Conservation (phyloP, 2,797 vertebrate species). For the Hybognathus amarus region DNA sequence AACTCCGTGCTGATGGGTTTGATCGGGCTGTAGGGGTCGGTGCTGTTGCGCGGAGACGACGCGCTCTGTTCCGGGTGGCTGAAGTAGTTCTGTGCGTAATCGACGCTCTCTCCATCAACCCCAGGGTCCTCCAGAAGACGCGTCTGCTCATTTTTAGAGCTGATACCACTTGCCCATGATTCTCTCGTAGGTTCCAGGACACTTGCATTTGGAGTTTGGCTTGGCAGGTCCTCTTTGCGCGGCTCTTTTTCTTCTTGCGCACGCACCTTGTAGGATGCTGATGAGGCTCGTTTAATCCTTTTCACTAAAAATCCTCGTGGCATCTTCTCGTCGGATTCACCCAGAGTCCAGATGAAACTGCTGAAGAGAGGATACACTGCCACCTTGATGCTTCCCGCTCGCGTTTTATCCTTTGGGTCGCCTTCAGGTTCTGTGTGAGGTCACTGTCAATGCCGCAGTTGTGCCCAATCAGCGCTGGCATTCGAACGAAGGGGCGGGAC, state of each 20-base stretch:
- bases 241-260: conserved; percentile 51
- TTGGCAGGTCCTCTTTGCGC: conserved; percentile 10
- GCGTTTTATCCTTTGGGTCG: conserved; percentile 62
- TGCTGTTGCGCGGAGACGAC: conserved; percentile 57
- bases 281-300: conserved; percentile 82
- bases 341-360: conserved; percentile 31
- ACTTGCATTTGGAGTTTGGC: conserved; percentile 46
- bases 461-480: conserved; percentile 62
- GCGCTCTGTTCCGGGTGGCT: conserved; percentile 48
- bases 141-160: conserved; percentile 66
- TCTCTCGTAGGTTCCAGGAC: conserved; percentile 57
- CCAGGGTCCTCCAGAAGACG: conserved; percentile 67
- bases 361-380: conserved; percentile 39
- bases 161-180: conserved; percentile 65
- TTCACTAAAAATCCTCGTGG: conserved; percentile 95
- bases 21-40: conserved; percentile 71
- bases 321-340: conserved; percentile 72
- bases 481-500: conserved; percentile 55
- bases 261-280: conserved; percentile 81
- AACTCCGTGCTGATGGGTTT: conserved; percentile 77
- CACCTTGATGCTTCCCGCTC: conserved; percentile 43
- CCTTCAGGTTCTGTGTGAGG: conserved; percentile 58
- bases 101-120: conserved; percentile 59
- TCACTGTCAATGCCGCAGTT: conserved; percentile 54
- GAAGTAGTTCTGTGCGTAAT: conserved; percentile 61